phyloP scores from a whole-genome alignment of 2,113 vertebrate species.

The Trogon melanurus region DNA sequence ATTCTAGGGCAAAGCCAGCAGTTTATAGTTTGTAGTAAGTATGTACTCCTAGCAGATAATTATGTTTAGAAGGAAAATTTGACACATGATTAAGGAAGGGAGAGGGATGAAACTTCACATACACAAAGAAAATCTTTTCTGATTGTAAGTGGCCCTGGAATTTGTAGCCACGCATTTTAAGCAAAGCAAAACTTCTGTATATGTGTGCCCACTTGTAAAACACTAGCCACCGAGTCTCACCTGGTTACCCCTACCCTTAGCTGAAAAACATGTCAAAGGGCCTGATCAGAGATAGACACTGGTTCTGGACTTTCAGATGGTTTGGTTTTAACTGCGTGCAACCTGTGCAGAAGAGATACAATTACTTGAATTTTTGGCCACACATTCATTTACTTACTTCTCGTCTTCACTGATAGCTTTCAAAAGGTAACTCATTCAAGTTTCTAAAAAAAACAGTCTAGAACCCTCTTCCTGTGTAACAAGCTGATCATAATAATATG shows the following conservation, averaged over 20 bases:
- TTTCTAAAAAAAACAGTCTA: not conserved
- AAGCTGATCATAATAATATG: not conserved
- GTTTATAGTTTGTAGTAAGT: not conserved
- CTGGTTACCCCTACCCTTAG: not conserved
- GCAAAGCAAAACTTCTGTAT: not conserved
- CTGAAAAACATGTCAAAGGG: not conserved
- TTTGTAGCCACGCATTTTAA: not conserved
- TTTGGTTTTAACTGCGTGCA: not conserved
- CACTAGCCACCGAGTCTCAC: fast-evolving
- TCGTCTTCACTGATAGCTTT: not conserved
- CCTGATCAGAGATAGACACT: not conserved
- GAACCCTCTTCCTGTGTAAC: not conserved
- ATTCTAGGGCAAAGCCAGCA: not conserved
- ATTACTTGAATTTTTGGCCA: not conserved
- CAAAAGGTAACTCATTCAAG: not conserved
- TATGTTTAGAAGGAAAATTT: not conserved
- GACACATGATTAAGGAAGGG: not conserved
- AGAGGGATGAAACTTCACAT: not conserved
- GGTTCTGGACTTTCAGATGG: not conserved
- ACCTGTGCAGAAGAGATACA: not conserved
- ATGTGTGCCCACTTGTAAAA: not conserved
- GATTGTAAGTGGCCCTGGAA: not conserved
- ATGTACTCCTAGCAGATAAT: fast-evolving
- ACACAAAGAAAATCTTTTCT: fast-evolving
- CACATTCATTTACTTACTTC: not conserved